Conservation (phyloP, 2,113 vertebrate species). For the Galeopterus variegatus region DNA sequence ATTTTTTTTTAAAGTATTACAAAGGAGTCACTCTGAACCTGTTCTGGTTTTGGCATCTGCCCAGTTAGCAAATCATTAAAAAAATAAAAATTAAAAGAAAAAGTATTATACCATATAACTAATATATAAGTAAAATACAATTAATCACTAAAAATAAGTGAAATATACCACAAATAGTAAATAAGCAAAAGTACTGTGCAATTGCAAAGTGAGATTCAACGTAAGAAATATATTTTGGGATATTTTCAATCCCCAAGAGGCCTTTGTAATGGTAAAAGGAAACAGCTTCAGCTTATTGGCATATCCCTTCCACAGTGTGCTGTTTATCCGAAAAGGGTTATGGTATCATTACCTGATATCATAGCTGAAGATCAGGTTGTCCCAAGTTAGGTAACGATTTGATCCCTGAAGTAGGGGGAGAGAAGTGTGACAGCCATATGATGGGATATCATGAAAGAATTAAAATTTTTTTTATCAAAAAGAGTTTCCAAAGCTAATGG, state of each 20-base stretch:
- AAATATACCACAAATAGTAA: neutral
- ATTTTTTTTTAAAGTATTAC: neutral
- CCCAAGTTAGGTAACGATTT: constrained; percentile 53
- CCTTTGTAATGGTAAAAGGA: constrained; percentile 35
- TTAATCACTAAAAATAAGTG: constrained; percentile 45
- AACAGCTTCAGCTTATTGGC: constrained; percentile 26
- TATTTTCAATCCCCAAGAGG: neutral
- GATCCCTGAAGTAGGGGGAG: neutral
- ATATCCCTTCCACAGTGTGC: neutral
- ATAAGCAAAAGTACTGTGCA: neutral
- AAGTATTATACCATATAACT: neutral
- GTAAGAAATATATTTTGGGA: neutral
- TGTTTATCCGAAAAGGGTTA: neutral
- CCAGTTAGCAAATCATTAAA: too few relatives aligned
- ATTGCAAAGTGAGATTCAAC: constrained; percentile 40
- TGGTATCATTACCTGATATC: constrained; percentile 50
- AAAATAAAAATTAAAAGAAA: neutral
- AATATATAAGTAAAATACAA: neutral
- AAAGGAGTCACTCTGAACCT: too few relatives aligned
- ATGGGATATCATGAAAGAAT: constrained; percentile 25
- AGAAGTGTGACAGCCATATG: neutral
- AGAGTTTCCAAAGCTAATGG: constrained; percentile 39
- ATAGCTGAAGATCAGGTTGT: constrained; percentile 33
- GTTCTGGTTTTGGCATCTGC: too few relatives aligned
- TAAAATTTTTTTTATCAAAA: constrained; percentile 31